Evolutionary conservation across 1,140 invertebrate genomes (phyloP).

Genomic region (Drosophila fuyamai): DNA sequence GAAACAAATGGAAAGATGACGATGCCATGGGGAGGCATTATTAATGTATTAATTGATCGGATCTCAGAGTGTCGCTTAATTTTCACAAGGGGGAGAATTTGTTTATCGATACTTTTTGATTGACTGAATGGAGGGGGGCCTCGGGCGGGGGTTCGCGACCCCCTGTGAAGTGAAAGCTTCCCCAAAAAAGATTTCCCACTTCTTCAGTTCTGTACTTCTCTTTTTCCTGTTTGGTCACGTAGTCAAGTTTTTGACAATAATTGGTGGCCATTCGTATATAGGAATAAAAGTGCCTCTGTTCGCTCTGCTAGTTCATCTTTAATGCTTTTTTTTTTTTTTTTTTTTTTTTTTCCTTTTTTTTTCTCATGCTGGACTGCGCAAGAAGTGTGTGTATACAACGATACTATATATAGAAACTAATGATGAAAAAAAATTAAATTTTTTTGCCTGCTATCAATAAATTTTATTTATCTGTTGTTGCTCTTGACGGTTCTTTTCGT

Average conservation of each 20-base stretch:
- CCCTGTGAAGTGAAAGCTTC: conserved; percentile 22
- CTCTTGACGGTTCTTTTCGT: conserved; percentile 16
- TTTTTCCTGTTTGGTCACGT: conserved; percentile 60
- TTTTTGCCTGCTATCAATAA: conserved; percentile 45
- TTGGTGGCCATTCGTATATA: conserved; percentile 1
- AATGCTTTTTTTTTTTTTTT: background rate
- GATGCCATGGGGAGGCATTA: conserved; percentile 8
- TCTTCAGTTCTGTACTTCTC: background rate
- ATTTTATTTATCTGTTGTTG: conserved; percentile 35
- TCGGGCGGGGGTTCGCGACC: background rate
- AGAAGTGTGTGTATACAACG: conserved; percentile 19
- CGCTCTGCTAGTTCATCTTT: conserved; percentile 5
- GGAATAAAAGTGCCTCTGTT: conserved; percentile 9
- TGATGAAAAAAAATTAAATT: conserved; percentile 14
- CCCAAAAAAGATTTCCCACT: conserved; percentile 8
- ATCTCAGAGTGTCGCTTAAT: conserved; percentile 37
- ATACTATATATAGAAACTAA: conserved; percentile 46
- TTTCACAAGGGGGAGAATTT: conserved; percentile 11
- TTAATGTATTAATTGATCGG: conserved; percentile 68
- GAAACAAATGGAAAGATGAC: conserved; percentile 18
- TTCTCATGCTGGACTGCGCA: conserved; percentile 18
- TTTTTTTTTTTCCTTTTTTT: background rate
- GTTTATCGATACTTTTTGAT: conserved; percentile 27
- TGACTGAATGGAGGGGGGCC: conserved; percentile 1
- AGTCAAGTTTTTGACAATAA: conserved; percentile 16